These are phyloP conservation scores for Drosophila barbarae DNA, from an alignment of 2,888 invertebrate species.

Conservation along the genomic window DNA sequence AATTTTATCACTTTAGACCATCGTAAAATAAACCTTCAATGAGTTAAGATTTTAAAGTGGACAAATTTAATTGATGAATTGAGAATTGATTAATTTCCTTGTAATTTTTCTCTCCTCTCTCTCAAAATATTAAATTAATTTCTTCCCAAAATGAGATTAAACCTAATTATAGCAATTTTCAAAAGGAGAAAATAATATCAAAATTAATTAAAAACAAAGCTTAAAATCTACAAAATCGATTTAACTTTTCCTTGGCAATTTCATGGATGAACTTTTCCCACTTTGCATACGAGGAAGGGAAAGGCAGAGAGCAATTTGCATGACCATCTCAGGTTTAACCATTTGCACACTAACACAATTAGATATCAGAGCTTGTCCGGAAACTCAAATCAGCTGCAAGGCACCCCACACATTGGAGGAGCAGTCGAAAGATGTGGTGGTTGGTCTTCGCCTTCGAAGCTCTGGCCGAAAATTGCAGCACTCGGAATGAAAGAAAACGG, in stretches of 20 bases:
- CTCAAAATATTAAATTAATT: no score
- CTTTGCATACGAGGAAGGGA: constrained; percentile 23
- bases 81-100: no score
- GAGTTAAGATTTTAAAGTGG: no score
- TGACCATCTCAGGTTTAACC: constrained; percentile 34
- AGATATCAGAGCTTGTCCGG: constrained; percentile 59
- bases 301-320: constrained; percentile 37
- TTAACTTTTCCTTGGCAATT: background rate
- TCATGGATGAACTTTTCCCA: constrained; percentile 16
- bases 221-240: background rate
- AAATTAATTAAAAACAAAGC: background rate
- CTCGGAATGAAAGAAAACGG: constrained; percentile 56
- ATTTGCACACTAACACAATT: constrained; percentile 69
- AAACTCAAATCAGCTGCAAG: constrained; percentile 53
- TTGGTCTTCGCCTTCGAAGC: constrained; percentile 48
- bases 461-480: constrained; percentile 60
- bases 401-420: constrained; percentile 22
- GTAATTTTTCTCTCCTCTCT: no score
- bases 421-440: constrained; percentile 45
- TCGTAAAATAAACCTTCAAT: no score
- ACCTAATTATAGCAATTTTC: background rate
- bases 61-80: no score
- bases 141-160: background rate
- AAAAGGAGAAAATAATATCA: background rate
- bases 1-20: no score